A percentile compares a stretch with the other conserved stretches of the same genome.
These are phyloP conservation scores for Phorcus lineatus DNA, from an alignment of 2,888 invertebrate genomes.

Conservation along the genomic window DNA sequence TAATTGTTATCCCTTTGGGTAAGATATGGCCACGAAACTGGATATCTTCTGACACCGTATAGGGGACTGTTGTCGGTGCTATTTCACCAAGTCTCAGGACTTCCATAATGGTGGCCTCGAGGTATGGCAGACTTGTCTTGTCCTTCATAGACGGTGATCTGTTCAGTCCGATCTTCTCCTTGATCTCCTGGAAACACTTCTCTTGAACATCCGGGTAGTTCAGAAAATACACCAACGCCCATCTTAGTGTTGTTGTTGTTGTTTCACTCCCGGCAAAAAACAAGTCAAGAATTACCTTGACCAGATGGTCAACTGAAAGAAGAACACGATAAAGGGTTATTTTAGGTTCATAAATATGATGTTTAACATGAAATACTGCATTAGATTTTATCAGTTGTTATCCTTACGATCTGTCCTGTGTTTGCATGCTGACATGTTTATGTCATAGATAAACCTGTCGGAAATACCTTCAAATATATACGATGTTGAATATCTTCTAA, in stretches of 20 bases:
- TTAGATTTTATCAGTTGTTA: too few species aligned
- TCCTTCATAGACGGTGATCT: constrained; percentile 47
- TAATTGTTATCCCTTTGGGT: constrained; percentile 53
- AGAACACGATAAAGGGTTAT: neutral
- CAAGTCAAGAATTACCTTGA: constrained; percentile 42
- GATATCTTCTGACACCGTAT: constrained; percentile 54
- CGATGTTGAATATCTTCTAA: too few species aligned
- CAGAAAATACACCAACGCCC: constrained; percentile 87
- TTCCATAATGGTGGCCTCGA: constrained; percentile 66
- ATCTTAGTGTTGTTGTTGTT: constrained; percentile 88
- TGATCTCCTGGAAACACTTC: constrained; percentile 47
- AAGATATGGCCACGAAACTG: constrained; percentile 58
- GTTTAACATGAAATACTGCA: too few species aligned
- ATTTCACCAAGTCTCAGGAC: constrained; percentile 54
- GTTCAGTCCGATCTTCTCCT: constrained; percentile 68
- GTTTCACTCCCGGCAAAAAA: constrained; percentile 79
- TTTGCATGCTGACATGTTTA: too few species aligned
- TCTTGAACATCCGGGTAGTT: constrained; percentile 81
- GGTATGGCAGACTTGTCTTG: constrained; percentile 46
- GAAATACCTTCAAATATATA: too few species aligned
- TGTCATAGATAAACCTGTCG: too few species aligned
- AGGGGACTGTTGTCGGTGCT: constrained; percentile 49
- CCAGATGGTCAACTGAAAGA: neutral
- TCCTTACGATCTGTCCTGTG: too few species aligned
- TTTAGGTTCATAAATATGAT: too few species aligned